Conservation (phyloP, 1,140 invertebrate species). For the Limonius californicus region DNA sequence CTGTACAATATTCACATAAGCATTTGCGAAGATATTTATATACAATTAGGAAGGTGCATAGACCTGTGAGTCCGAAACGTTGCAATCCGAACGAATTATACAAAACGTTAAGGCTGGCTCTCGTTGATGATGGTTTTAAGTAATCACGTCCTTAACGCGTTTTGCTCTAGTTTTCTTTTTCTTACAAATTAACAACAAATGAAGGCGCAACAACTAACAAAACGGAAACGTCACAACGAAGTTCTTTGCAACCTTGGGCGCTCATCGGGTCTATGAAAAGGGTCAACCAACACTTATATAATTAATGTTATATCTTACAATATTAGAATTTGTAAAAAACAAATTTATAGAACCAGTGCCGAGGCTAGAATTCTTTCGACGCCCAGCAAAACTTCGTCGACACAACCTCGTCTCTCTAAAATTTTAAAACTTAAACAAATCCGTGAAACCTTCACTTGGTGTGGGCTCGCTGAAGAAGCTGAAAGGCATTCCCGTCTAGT, state of each 20-base stretch:
- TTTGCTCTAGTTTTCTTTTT: too few species aligned
- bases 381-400: neutral
- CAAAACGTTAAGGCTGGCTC: neutral
- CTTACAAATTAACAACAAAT: too few species aligned
- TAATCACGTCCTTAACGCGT: too few species aligned
- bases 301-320: slow-evolving; percentile 8
- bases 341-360: slow-evolving; percentile 12
- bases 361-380: slow-evolving; percentile 2
- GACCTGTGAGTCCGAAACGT: neutral
- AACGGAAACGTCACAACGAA: too few species aligned
- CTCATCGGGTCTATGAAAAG: neutral
- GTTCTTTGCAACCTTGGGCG: neutral
- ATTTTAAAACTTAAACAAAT: too few species aligned
- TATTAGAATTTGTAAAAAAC: slow-evolving; percentile 19
- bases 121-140: neutral
- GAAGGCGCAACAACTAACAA: too few species aligned
- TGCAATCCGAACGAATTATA: neutral
- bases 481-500: too few species aligned
- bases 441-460: too few species aligned
- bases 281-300: slow-evolving; percentile 17
- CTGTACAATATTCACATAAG: slow-evolving; percentile 25
- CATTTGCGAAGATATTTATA: slow-evolving; percentile 3
- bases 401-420: too few species aligned
- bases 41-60: slow-evolving; percentile 16
- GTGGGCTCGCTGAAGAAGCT: too few species aligned